Conservation (phyloP, 2,797 vertebrate species). For the Thalassophryne amazonica region DNA sequence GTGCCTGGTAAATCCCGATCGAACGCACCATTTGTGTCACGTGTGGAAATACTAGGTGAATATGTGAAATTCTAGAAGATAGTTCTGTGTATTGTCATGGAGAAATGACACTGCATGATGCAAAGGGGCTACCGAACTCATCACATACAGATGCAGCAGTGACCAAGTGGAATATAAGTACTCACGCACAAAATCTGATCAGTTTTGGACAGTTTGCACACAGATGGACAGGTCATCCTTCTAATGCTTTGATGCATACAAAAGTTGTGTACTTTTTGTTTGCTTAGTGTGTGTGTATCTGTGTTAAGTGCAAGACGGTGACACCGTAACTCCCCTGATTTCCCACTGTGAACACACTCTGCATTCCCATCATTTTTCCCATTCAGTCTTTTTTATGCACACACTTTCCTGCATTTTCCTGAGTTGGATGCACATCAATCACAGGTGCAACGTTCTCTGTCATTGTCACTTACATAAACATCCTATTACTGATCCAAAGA, state of each 20-base stretch:
- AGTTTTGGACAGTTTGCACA: conserved; percentile 12
- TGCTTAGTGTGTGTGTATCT: conserved; percentile 1
- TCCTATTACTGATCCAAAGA: conserved; percentile 29
- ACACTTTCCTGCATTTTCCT: background rate
- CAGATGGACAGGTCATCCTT: conserved; percentile 29
- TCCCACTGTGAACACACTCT: conserved; percentile 40
- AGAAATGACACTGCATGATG: too few relatives aligned
- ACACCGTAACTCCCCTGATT: conserved; percentile 34
- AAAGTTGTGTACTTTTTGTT: conserved; percentile 5
- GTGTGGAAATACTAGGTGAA: too few relatives aligned
- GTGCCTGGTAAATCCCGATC: too few relatives aligned
- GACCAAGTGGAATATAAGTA: too few relatives aligned
- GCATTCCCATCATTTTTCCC: conserved; percentile 25
- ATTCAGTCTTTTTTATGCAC: conserved; percentile 19
- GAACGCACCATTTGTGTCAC: too few relatives aligned
- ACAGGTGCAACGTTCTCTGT: conserved; percentile 48
- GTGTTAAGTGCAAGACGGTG: conserved; percentile 26
- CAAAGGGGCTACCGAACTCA: too few relatives aligned
- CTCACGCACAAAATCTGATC: conserved; percentile 10
- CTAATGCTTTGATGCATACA: conserved; percentile 34
- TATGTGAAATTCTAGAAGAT: too few relatives aligned
- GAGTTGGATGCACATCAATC: conserved; percentile 58
- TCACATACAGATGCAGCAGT: too few relatives aligned
- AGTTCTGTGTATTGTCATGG: too few relatives aligned
- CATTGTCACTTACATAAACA: conserved; percentile 44